Evolutionary conservation across 2,113 vertebrate genomes (phyloP), one percentile per base, ranked within the genome.

Genomic region (Globicephala melas): DNA sequence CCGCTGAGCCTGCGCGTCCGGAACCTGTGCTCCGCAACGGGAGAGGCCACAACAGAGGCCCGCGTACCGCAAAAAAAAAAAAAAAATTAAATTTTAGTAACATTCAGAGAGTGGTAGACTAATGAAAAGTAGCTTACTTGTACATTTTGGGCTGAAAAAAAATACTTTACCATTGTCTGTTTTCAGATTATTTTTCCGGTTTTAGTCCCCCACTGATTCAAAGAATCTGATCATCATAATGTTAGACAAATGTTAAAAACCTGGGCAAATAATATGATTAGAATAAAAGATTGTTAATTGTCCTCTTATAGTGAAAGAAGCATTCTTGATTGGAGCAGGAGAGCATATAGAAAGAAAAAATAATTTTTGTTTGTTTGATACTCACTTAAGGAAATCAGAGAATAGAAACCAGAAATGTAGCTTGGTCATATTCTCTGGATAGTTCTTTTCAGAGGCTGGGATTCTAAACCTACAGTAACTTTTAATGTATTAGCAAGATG

Each of bases 201-300:
- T 53, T 44, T 91, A 47, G 76, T 95, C 7, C 11, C 53, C 25
- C 36, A 53, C 21, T 80, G 17, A 95, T 77, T 44, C 15, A 76
- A n/a, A 53, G n/a, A 94, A 70, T 44, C 91, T 33, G 53, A 3
- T 97, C 92, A 95, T 98, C 33, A 80, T 67, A 97, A 62, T 95
- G 23, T 91, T 86, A 93, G 36, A 89, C n/a, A 96, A 91, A 50
- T 96, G 67, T 74, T 97, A n/a, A 94, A 96, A 80, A 90, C 44
- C 25, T 67, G 6, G 58, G 58, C 21, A 94, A 74, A 50, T 33
- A 9, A 85, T 89, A 68, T 71, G 36, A 53, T 83, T 95, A 88
- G 94, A 96, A 74, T 81, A 94, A 93, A 91, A 97, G 58, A 97
- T 89, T 55, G 62, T 47, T 5, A 7, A 91, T 38, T 79, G 55